These are phyloP conservation scores for Halotydeus destructor DNA, from an alignment of 1,140 invertebrate genomes.

Conservation along the genomic window DNA sequence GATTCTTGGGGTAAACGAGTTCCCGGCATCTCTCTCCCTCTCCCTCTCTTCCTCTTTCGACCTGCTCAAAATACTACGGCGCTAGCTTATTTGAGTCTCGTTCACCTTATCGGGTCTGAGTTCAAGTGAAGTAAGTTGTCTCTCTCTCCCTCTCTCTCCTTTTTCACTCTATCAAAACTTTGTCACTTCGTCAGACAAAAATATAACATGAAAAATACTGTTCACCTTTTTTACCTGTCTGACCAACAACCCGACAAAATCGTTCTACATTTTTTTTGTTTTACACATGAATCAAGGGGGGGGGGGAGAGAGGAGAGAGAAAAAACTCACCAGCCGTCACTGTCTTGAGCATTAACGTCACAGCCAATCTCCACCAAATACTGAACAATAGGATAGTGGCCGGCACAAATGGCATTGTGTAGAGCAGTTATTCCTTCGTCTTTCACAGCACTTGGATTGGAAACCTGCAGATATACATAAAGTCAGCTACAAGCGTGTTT, in stretches of 20 bases:
- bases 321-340: constrained; percentile 64
- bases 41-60: too few species aligned
- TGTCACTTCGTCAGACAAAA: not conserved
- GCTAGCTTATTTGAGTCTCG: too few species aligned
- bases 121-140: too few species aligned
- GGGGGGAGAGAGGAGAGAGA: not conserved
- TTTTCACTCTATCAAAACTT: not conserved
- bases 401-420: constrained; percentile 97
- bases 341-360: constrained; percentile 96
- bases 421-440: constrained; percentile 92
- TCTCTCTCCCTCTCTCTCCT: not conserved
- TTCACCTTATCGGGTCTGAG: too few species aligned
- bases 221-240: too few species aligned
- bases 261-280: too few species aligned
- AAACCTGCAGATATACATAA: constrained; percentile 24
- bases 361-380: constrained; percentile 93
- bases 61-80: too few species aligned
- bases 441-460: constrained; percentile 81
- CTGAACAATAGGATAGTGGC: constrained; percentile 92
- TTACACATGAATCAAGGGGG: constrained; percentile 11
- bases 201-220: not conserved
- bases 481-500: not conserved
- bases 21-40: too few species aligned
- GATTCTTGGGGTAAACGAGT: too few species aligned
- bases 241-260: too few species aligned